Conservation (phyloP, 2,888 invertebrate genomes). For the Lampropteryx suffumata region DNA sequence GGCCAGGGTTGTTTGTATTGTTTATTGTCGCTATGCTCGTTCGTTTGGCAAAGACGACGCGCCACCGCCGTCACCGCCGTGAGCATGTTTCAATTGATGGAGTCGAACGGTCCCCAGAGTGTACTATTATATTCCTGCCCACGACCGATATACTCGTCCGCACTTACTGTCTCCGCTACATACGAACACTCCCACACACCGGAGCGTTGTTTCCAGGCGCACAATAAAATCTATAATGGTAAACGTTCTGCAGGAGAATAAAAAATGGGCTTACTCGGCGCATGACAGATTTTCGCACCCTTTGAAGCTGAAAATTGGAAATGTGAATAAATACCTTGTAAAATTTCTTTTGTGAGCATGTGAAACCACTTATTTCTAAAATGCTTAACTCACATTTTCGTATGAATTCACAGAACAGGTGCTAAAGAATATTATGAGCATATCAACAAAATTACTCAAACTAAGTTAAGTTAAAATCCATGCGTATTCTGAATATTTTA, state of each 20-base stretch:
- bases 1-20: slow-evolving; percentile 81
- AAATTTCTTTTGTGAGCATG: slow-evolving; percentile 27
- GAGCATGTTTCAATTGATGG: slow-evolving; percentile 75
- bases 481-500: slow-evolving; percentile 39
- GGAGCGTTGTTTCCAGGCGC: slow-evolving; percentile 34
- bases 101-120: slow-evolving; percentile 54
- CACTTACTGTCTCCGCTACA: slow-evolving; percentile 54
- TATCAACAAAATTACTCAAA: slow-evolving; percentile 6
- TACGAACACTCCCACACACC: slow-evolving; percentile 43
- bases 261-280: slow-evolving; percentile 31
- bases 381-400: not conserved
- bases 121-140: slow-evolving; percentile 59
- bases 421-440: not conserved
- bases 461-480: slow-evolving; percentile 8
- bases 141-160: slow-evolving; percentile 56
- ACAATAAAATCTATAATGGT: slow-evolving; percentile 35
- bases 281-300: slow-evolving; percentile 33
- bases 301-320: slow-evolving; percentile 35
- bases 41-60: slow-evolving; percentile 72
- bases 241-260: slow-evolving; percentile 28
- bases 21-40: slow-evolving; percentile 79
- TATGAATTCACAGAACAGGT: slow-evolving; percentile 2
- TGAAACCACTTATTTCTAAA: slow-evolving; percentile 7
- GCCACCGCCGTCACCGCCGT: slow-evolving; percentile 47
- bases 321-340: slow-evolving; percentile 31